These are phyloP conservation scores for Orthosia gracilis DNA, from an alignment of 2,888 invertebrate species.

Conservation along the genomic window DNA sequence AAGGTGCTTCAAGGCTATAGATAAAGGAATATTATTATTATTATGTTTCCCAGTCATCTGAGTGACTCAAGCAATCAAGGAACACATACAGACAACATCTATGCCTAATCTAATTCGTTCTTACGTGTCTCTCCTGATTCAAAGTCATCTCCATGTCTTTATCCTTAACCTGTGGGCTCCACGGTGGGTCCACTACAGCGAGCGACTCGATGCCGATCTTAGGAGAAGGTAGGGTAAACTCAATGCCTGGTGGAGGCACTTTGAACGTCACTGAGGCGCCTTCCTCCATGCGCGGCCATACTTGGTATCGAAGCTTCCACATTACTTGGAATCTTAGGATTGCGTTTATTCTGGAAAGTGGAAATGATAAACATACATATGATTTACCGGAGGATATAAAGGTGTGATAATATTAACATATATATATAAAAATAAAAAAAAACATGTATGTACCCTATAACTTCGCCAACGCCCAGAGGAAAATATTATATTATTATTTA, in stretches of 20 bases:
- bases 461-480: too few species aligned
- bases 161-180: conserved; percentile 99
- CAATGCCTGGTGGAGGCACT: conserved; percentile 99
- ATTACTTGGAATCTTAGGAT: conserved; percentile 96
- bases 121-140: conserved; percentile 98
- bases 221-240: conserved; percentile 99
- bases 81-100: conserved; percentile 33
- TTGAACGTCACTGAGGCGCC: conserved; percentile 98
- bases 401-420: too few species aligned
- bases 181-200: conserved; percentile 99
- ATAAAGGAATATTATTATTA: conserved; percentile 33
- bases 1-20: conserved; percentile 27
- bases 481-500: too few species aligned
- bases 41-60: conserved; percentile 10
- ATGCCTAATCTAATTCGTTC: conserved; percentile 65
- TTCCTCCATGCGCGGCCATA: conserved; percentile 99
- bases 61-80: conserved; percentile 16
- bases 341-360: conserved; percentile 87
- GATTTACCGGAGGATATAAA: too few species aligned
- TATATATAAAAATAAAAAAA: too few species aligned
- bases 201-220: conserved; percentile 99
- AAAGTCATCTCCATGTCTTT: conserved; percentile 99
- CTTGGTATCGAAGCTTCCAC: conserved; percentile 99
- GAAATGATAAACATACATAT: conserved; percentile 10
- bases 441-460: too few species aligned